phyloP scores from a whole-genome alignment of 1,140 invertebrate genomes.

The Rhizoglyphus robini region DNA sequence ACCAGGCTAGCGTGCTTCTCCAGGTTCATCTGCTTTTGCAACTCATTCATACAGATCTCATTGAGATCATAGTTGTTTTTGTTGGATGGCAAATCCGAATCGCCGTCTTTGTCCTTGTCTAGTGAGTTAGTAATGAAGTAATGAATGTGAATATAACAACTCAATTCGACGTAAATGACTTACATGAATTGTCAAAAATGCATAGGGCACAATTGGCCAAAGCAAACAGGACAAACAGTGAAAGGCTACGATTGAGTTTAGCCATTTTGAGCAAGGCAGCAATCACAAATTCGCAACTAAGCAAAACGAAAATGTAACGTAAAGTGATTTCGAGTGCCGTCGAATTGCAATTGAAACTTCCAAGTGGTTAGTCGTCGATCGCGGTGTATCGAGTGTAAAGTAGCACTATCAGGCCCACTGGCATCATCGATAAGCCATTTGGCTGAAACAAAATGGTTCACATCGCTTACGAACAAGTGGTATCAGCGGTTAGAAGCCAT shows the following conservation, averaged over 20 bases:
- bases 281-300: too few species aligned
- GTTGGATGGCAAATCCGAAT: background rate
- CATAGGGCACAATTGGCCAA: background rate
- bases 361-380: too few species aligned
- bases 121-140: too few species aligned
- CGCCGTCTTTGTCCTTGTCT: background rate
- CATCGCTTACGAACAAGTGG: too few species aligned
- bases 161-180: background rate
- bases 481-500: too few species aligned
- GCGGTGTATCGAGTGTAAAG: too few species aligned
- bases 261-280: background rate
- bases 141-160: background rate
- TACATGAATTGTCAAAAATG: slow-evolving; percentile 11
- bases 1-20: slow-evolving; percentile 62
- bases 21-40: slow-evolving; percentile 54
- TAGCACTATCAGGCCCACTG: too few species aligned
- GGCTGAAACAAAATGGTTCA: too few species aligned
- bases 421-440: too few species aligned
- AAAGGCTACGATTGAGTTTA: background rate
- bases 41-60: slow-evolving; percentile 42
- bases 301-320: too few species aligned
- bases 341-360: too few species aligned
- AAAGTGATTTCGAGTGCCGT: too few species aligned
- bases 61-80: slow-evolving; percentile 35
- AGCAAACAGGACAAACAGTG: background rate